Conservation (phyloP, 2,797 vertebrate genomes). For the Dipus sagitta region DNA sequence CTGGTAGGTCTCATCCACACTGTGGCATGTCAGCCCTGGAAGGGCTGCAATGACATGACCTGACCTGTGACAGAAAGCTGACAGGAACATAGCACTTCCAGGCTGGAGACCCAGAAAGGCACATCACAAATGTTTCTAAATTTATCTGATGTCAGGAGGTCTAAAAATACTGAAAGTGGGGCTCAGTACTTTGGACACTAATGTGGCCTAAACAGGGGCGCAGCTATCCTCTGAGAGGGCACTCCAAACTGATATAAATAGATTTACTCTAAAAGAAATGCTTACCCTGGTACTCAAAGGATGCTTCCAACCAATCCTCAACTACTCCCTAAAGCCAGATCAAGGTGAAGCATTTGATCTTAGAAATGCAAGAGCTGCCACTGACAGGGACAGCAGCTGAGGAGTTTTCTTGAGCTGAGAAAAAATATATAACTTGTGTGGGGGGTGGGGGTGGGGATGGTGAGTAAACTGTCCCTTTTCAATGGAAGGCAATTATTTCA, state of each 20-base stretch:
- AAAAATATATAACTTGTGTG: background rate
- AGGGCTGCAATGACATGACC: background rate
- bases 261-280: background rate
- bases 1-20: conserved; percentile 34
- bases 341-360: background rate
- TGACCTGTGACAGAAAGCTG: background rate
- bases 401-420: background rate
- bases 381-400: background rate
- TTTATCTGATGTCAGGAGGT: background rate
- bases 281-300: background rate
- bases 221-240: background rate
- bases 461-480: background rate
- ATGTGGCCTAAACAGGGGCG: background rate
- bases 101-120: background rate
- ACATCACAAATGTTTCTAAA: conserved; percentile 60
- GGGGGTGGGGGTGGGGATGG: background rate
- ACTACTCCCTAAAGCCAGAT: background rate
- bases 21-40: conserved; percentile 50
- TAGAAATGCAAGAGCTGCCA: background rate
- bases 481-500: conserved; percentile 40
- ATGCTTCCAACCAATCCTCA: background rate
- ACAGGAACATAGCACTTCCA: background rate
- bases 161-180: conserved; percentile 56
- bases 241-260: background rate
- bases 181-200: background rate